Evolutionary conservation across 2,888 invertebrate species (phyloP).

Genomic region (Standfussiana lucernea): DNA sequence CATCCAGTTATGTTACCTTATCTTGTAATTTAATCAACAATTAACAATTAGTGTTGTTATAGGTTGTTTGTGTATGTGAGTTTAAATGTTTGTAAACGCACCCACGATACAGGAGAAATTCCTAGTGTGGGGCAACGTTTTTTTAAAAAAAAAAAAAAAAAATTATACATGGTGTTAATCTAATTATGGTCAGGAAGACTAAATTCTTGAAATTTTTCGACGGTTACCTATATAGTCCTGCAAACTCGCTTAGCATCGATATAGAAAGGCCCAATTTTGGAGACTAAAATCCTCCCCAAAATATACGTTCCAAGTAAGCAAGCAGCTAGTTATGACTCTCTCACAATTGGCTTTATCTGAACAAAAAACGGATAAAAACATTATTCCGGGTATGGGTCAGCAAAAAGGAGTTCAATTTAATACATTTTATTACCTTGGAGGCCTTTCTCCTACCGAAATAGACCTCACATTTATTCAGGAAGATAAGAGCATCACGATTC

Average conservation of each 20-base stretch:
- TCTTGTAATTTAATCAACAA: neutral
- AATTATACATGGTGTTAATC: neutral
- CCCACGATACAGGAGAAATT: no score
- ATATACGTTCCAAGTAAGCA: conserved; percentile 30
- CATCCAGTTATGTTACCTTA: neutral
- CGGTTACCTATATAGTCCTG: neutral
- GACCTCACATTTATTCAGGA: conserved; percentile 53
- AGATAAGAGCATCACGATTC: conserved; percentile 62
- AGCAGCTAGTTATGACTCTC: conserved; percentile 49
- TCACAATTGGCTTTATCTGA: conserved; percentile 54
- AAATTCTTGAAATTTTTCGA: neutral
- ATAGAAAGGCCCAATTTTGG: neutral
- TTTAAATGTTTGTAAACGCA: no score
- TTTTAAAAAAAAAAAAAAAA: no score
- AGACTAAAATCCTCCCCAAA: conserved; percentile 12
- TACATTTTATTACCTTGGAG: conserved; percentile 65
- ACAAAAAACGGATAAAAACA: conserved; percentile 59
- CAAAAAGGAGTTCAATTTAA: conserved; percentile 66
- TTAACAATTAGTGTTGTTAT: no score
- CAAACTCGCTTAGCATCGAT: neutral
- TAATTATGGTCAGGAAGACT: neutral
- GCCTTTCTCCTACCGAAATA: conserved; percentile 64
- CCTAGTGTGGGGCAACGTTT: no score
- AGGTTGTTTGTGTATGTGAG: no score
- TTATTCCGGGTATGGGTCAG: conserved; percentile 64